phyloP scores from a whole-genome alignment of 2,888 invertebrate genomes.

The Rotaria socialis region DNA sequence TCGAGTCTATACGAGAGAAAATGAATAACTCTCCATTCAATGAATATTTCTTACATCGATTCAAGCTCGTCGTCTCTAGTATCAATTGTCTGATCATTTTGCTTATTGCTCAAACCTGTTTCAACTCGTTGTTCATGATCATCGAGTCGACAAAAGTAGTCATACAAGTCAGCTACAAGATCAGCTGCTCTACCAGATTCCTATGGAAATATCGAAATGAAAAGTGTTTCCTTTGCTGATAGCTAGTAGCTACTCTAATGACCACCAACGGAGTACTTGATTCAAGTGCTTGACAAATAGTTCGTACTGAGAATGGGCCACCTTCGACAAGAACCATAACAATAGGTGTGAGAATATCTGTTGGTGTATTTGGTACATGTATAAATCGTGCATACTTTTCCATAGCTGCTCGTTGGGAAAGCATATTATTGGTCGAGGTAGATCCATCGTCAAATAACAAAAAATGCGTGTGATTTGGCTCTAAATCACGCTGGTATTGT shows the following conservation, averaged over 20 bases:
- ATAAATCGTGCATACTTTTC: background rate
- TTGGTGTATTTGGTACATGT: background rate
- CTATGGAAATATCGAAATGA: background rate
- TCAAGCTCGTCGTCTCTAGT: background rate
- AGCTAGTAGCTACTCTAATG: background rate
- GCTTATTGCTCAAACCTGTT: background rate
- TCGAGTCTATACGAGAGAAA: background rate
- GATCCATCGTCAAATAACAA: conserved; percentile 20
- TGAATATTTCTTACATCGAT: background rate
- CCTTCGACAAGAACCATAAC: conserved; percentile 32
- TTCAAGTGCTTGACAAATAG: conserved; percentile 30
- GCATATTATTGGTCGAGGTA: background rate
- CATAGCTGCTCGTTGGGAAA: background rate
- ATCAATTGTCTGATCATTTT: background rate
- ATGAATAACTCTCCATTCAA: background rate
- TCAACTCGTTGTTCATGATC: background rate
- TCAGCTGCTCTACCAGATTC: conserved; percentile 19
- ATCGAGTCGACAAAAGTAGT: background rate
- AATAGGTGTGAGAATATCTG: background rate
- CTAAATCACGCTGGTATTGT: background rate
- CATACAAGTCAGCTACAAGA: background rate
- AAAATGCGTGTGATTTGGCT: conserved; percentile 22
- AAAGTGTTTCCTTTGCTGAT: no score
- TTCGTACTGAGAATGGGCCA: background rate
- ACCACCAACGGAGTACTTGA: background rate